Evolutionary conservation across 2,888 invertebrate species (phyloP), one percentile per base, ranked within the genome.

Genomic region (Pachliopta kotzebuea): DNA sequence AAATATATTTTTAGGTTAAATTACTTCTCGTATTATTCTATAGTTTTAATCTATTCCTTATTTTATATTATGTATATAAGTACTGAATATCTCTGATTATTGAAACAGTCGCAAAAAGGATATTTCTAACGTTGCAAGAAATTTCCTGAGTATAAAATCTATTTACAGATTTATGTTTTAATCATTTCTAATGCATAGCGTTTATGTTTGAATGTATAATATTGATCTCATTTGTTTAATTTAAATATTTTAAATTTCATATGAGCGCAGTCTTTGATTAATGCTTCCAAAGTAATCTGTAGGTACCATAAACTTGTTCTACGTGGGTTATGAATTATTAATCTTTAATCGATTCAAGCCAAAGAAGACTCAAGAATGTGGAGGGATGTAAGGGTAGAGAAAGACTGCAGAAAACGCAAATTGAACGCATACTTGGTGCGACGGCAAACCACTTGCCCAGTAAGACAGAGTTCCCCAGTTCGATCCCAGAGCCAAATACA

Each of bases 111-210:
- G 31, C 11, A 11, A 4, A 31, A 31, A 31, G 31, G 8, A 11
- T 31, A 31, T 31, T 31, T 31, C 7, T 9, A 31, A 31, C 11
- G 31, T 31, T 31, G 31, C 31, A 31, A 8, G 31, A 31, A 7
- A 31, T 31, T 11, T 9, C n/a, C 18, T 8, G 21, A n/a, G 50
- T 4, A 4, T n/a, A n/a, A 18, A 20, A 18, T 23, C 26, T 23
- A 23, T 24, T 24, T 54, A 54, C 17, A 6, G 11, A 69, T 60
- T 70, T 71, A 73, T 53, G 37, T 53, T 9, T 18, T 24, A 37
- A 42, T 53, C 53, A 53, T 42, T 60, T 54, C 24, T 54, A 61
- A 45, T 61, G 61, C 42, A 61, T 61, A 59, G 24, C 55, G 20
- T 45, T 61, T 61, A 45, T 56, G 49, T 62, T 29, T 29, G 61